Evolutionary conservation across 2,888 invertebrate genomes (phyloP).

Genomic region (Anorthoa munda): DNA sequence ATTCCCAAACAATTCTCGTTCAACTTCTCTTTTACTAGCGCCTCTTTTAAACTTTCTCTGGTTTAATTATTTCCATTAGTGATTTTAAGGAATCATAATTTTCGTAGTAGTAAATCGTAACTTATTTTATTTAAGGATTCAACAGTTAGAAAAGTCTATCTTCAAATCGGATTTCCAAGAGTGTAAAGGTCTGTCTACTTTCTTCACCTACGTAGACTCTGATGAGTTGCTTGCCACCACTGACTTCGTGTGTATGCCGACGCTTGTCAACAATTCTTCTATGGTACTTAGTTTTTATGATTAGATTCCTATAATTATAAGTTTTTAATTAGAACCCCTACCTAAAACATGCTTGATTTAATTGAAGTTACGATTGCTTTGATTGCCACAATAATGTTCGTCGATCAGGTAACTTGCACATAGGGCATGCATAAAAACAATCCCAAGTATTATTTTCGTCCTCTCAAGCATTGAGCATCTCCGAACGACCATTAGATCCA

Average conservation of each 20-base stretch:
- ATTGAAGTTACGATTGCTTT: neutral
- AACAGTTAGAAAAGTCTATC: slow-evolving; percentile 37
- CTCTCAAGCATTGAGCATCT: too few species aligned
- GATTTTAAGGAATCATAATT: neutral
- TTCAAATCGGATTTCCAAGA: slow-evolving; percentile 39
- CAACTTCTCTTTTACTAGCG: neutral
- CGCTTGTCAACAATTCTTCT: slow-evolving; percentile 33
- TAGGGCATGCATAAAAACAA: neutral
- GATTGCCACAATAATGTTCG: neutral
- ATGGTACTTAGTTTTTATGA: slow-evolving; percentile 39
- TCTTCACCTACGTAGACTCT: slow-evolving; percentile 41
- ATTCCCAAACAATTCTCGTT: neutral
- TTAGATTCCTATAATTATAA: neutral
- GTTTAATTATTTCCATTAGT: neutral
- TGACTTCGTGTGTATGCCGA: slow-evolving; percentile 48
- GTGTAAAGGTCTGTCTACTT: slow-evolving; percentile 44
- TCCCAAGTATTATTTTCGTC: neutral
- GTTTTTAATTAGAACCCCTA: neutral
- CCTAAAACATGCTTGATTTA: neutral
- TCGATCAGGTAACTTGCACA: neutral
- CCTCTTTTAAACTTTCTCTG: neutral
- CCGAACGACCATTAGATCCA: too few species aligned
- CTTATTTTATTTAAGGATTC: slow-evolving; percentile 28
- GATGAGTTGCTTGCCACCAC: slow-evolving; percentile 56
- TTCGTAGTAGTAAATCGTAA: neutral